A percentile compares a stretch with the other conserved stretches of the same genome.
Conservation (phyloP, 2,888 invertebrate genomes). For the Harpalus rufipes region DNA sequence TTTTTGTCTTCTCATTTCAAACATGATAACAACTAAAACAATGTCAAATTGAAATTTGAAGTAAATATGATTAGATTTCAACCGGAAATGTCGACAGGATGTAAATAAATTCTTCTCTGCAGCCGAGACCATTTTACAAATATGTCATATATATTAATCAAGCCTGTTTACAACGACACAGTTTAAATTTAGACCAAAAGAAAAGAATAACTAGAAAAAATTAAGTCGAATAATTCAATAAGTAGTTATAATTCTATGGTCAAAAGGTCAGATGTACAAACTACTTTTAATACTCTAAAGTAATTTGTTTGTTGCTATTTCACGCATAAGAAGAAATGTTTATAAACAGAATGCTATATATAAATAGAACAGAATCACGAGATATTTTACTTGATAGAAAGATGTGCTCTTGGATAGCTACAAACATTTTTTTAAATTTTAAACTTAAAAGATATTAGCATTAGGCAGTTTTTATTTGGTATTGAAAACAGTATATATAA, state of each 20-base stretch:
- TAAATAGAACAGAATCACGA: conserved; percentile 14
- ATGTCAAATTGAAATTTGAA: conserved; percentile 9
- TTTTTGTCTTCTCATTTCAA: neutral
- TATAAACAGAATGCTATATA: conserved; percentile 19
- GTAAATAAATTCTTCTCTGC: conserved; percentile 31
- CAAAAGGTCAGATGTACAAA: conserved; percentile 51
- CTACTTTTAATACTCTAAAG: conserved; percentile 42
- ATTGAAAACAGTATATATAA: no score
- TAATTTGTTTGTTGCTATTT: conserved; percentile 50
- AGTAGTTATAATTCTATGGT: conserved; percentile 29
- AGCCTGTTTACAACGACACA: neutral
- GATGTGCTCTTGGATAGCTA: neutral
- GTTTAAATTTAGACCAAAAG: conserved; percentile 26
- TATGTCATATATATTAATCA: neutral
- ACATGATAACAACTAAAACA: neutral
- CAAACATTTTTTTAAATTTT: neutral
- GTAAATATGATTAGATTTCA: conserved; percentile 16
- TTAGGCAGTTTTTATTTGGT: neutral
- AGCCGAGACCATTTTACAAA: neutral
- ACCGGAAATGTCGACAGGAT: conserved; percentile 26
- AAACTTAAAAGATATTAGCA: neutral
- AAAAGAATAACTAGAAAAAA: conserved; percentile 31
- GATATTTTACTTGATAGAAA: conserved; percentile 1
- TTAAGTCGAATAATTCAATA: conserved; percentile 42
- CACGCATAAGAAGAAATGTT: conserved; percentile 32